Conservation (phyloP, 2,113 vertebrate genomes). For the Triplophysa tibetana region DNA sequence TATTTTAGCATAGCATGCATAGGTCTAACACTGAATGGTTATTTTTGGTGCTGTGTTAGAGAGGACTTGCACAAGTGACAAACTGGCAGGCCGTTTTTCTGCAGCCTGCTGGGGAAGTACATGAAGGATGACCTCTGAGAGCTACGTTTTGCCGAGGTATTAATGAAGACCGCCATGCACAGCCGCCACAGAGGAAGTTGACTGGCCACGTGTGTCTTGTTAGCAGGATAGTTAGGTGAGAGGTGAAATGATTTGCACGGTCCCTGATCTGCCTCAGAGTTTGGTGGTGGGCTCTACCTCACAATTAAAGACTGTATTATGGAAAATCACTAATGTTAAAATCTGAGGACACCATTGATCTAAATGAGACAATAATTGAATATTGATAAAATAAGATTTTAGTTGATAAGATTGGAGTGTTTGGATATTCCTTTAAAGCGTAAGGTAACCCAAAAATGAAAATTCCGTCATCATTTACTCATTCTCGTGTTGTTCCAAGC, state of each 20-base stretch:
- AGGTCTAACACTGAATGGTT: not conserved
- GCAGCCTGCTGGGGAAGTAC: not conserved
- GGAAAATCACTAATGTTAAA: not conserved
- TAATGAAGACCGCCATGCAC: conserved; percentile 62
- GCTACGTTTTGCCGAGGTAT: conserved; percentile 52
- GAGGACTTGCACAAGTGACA: conserved; percentile 7
- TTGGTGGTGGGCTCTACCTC: conserved; percentile 26
- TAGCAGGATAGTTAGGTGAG: conserved; percentile 66
- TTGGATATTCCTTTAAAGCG: too few relatives aligned
- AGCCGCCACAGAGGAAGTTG: conserved; percentile 64
- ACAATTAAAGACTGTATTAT: conserved; percentile 61
- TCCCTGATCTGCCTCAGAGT: conserved; percentile 58
- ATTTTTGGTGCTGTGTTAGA: conserved; percentile 25
- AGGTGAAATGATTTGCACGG: conserved; percentile 69
- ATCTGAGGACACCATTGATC: not conserved
- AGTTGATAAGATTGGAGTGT: too few relatives aligned
- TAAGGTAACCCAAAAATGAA: too few relatives aligned
- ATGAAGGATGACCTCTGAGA: conserved; percentile 36
- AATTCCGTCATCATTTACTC: too few relatives aligned
- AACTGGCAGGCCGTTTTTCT: conserved; percentile 2
- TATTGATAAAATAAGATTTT: too few relatives aligned
- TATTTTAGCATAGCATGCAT: conserved; percentile 10
- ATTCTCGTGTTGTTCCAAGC: too few relatives aligned
- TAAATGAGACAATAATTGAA: not conserved
- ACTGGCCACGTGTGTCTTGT: conserved; percentile 72